Evolutionary conservation across 1,140 invertebrate species (phyloP), one percentile per base, ranked within the genome.

Genomic region (Drosophila sp.): DNA sequence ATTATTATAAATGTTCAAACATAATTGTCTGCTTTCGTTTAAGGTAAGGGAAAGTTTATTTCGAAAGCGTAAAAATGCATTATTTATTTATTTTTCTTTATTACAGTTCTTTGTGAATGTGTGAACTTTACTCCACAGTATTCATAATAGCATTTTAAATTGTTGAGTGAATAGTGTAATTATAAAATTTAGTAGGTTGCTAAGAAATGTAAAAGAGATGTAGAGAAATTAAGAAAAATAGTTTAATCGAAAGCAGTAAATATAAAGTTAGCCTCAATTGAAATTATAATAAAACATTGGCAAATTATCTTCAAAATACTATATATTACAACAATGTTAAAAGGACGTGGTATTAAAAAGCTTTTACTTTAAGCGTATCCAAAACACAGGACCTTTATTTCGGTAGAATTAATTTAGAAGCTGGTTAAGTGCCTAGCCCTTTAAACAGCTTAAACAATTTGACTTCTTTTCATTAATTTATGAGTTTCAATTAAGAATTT

Each of bases 11-110:
- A 50, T 51, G 16, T 29, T n/a, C 7, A 27, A 40, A 7, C 53
- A 50, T 45, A 36, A 34, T 11, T 43, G 9, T 11, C 6, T 36
- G 13, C 21, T 25, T 18, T 46, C 32, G 54, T 54, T 54, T 54
- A 43, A 36, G 13, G 14, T 25, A 13, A 3, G n/a, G 29, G 32
- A 38, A 38, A 61, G 32, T 50, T 50, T 21, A 9, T 3, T 7
- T 25, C 4, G 32, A 46, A 61, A 38, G 25, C 25, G 58, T 45
- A n/a, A n/a, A n/a, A n/a, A n/a, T n/a, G n/a, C 9, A 6, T 13
- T 32, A 51, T 32, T 32, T 32, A 5, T 0, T 34, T n/a, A n/a
- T n/a, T n/a, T n/a, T n/a, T n/a, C n/a, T n/a, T n/a, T n/a, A n/a
- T n/a, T n/a, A n/a, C n/a, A n/a, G n/a, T n/a, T n/a, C n/a, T n/a